Base-by-base conservation (phyloP, 37 sponge, comb jelly and placozoan genomes). In the Dysidea cf. avara region DNA sequence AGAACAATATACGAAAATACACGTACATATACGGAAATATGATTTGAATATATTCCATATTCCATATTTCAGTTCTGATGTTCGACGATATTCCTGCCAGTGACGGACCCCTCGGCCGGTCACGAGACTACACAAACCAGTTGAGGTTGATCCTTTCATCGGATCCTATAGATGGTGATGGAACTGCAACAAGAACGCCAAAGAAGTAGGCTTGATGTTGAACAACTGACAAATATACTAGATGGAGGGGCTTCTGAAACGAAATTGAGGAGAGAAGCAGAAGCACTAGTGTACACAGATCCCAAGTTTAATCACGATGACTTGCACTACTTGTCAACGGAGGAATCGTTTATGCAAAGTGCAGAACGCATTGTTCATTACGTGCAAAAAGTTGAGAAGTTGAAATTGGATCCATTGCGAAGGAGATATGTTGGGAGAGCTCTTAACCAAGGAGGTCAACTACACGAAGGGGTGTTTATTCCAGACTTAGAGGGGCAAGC, bases 401-500 rank as follows among this genome's bases (percentile, higher is more conserved):
- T 69, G 1, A 53, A 76, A 5, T 31, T 69, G 21, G 69, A 58
- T 65, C 17, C 12, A 17, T 13, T 67, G 16, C 76, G 68, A 33
- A 43, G 14, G n/a, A n/a, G n/a, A n/a, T n/a, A n/a, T n/a, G n/a
- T n/a, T n/a, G n/a, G n/a, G n/a, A n/a, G n/a, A n/a, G n/a, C n/a
- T n/a, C n/a, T n/a, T n/a, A n/a, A n/a, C n/a, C n/a, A n/a, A n/a
- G n/a, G n/a, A n/a, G n/a, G n/a, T n/a, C n/a, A 61, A 1, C 72
- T 92, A 1, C 69, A 92, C 20, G 66, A 74, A 47, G 39, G 55
- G 29, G 87, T 92, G 92, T 92, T 92, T 63, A 82, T 92, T 24
- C 92, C 92, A 1, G 87, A n/a, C n/a, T n/a, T n/a, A n/a, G n/a
- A n/a, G 88, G 67, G 80, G 21, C 93, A 91, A 33, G 95, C 85